Base-by-base conservation (phyloP, 2,888 invertebrate genomes). In the Phyllotreta striolata region DNA sequence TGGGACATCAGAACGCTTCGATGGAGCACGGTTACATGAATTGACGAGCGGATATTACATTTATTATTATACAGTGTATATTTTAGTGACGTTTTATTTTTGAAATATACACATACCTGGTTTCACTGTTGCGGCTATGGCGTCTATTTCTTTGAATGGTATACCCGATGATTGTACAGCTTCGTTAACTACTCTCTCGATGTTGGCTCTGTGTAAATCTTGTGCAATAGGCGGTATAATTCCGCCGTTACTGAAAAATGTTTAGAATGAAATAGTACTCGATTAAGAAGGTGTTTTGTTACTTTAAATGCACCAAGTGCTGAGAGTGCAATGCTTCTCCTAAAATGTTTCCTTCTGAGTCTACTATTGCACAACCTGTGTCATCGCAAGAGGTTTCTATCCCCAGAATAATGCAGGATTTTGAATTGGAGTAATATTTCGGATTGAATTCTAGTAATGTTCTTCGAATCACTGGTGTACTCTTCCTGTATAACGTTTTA, bases 331-430 rank as follows among this genome's bases (percentile, higher is more conserved):
- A 81, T 38, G 90, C 86, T 82, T 98, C 93, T 7, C 94, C 93
- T 49, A 95, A 79, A 72, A 97, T 84, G 66, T 84, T 83, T 35
- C 93, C 91, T 62, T 85, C 76, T 13, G 84, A 84, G 80, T 92
- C 87, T 6, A 98, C 89, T 68, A 98, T 84, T 44, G 95, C 97
- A 77, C 92, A 91, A 14, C 95, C 97, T 1, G 98, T 98, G 79
- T 98, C 98, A 84, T 98, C 98, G 79, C 97, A 98, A 67, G 97
- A 97, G 3, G 96, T 96, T 86, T 98, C 98, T 74, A 98, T 97
- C 5, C 98, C 98, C 70, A 98, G 83, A 59, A 98, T 84, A 63
- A 82, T 51, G n/a, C 59, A 24, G 24, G 24, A 24, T 24, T 24
- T 24, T 24, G 24, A 24, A 24, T 24, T 24, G 1, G 24, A 24